A percentile compares a stretch with the other conserved stretches of the same genome.
Evolutionary conservation across 2,113 vertebrate genomes (phyloP).

Genomic region (Daboia siamensis): DNA sequence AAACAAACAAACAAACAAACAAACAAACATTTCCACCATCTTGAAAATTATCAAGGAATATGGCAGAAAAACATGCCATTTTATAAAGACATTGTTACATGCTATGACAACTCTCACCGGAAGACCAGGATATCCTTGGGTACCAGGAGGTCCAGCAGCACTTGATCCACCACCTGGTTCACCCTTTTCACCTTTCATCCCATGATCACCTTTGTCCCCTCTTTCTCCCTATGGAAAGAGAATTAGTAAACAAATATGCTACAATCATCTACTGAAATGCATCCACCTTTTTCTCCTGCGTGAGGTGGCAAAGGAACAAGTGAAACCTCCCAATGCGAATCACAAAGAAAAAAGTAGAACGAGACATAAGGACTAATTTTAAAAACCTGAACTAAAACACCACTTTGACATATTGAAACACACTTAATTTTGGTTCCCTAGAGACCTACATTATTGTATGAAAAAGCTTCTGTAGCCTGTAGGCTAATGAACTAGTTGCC

Average conservation of each 20-base stretch:
- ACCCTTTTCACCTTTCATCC: conserved; percentile 74
- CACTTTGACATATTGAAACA: not conserved
- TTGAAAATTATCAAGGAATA: not conserved
- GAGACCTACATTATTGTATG: not conserved
- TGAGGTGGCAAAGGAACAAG: not conserved
- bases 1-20: too few species aligned
- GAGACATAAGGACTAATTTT: not conserved
- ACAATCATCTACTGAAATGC: not conserved
- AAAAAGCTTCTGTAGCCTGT: not conserved
- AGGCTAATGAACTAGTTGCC: not conserved
- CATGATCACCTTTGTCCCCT: conserved; percentile 71
- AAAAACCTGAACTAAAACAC: not conserved
- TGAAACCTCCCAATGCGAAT: not conserved
- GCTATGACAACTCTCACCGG: conserved; percentile 56
- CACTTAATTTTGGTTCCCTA: not conserved
- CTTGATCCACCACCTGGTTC: conserved; percentile 54
- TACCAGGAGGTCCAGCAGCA: conserved; percentile 54
- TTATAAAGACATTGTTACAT: not conserved
- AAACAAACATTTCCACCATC: not conserved
- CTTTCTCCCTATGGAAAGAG: conserved; percentile 65
- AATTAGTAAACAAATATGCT: not conserved
- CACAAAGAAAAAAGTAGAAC: not conserved
- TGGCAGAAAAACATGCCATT: not conserved
- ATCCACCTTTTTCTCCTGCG: not conserved
- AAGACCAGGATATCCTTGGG: conserved; percentile 66